These are phyloP conservation scores for Stratiolaelaps scimitus DNA, from an alignment of 1,140 invertebrate species.

Conservation along the genomic window DNA sequence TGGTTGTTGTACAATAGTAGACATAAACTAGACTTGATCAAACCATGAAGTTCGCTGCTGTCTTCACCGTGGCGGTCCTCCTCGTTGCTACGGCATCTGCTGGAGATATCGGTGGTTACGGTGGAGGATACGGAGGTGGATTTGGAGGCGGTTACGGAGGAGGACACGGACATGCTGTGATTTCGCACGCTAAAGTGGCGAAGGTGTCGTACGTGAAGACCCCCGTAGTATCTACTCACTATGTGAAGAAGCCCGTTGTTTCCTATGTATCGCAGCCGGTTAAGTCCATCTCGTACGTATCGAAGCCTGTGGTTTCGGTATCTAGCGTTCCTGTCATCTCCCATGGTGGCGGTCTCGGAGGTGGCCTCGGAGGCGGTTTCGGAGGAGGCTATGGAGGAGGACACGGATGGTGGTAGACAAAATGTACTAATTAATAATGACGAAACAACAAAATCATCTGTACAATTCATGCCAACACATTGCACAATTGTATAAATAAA, in stretches of 20 bases:
- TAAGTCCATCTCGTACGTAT: slow-evolving; percentile 21
- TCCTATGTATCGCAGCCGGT: slow-evolving; percentile 22
- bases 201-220: slow-evolving; percentile 27
- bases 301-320: slow-evolving; percentile 14
- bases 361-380: neutral
- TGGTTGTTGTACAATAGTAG: too few relatives aligned
- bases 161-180: neutral
- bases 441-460: too few relatives aligned
- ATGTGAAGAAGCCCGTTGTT: slow-evolving; percentile 16
- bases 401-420: slow-evolving; percentile 19
- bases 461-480: too few relatives aligned
- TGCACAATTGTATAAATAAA: too few relatives aligned
- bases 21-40: too few relatives aligned
- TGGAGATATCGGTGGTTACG: slow-evolving; percentile 9
- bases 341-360: neutral
- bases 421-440: too few relatives aligned
- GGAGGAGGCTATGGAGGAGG: slow-evolving; percentile 8
- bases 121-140: too few relatives aligned
- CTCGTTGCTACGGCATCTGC: neutral
- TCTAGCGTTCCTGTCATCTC: slow-evolving; percentile 25
- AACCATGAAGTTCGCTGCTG: slow-evolving; percentile 2
- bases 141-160: neutral
- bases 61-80: neutral
- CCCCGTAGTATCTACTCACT: slow-evolving; percentile 1
- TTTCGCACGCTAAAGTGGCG: slow-evolving; percentile 16